Evolutionary conservation across 1,140 invertebrate species (phyloP), one percentile per base, ranked within the genome.

Genomic region (Sesamia nonagrioides): DNA sequence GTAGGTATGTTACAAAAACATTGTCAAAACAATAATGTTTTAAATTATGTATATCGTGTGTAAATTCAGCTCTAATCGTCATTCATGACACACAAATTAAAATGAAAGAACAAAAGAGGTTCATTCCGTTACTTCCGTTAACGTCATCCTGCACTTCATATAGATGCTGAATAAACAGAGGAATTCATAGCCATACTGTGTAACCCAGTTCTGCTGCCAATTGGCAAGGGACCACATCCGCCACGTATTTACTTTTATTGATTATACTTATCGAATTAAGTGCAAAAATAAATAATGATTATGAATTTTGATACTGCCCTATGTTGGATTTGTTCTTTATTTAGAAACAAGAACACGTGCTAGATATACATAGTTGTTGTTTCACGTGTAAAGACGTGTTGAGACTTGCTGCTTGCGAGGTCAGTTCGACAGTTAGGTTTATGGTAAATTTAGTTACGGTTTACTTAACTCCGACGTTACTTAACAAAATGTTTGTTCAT

Each of bases 71-170:
- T 33, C 63, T 58, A 45, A 75, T 77, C 58, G 33, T 42, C 73
- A 79, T 82, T 79, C 78, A 79, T 82, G 81, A 82, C 81, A 78
- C 78, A 80, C 45, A 82, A 89, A 89, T 87, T 86, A 83, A 76
- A 78, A 80, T 63, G 17, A 69, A 68, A 73, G 84, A 89, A 92
- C 89, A 91, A 91, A 88, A 82, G 80, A 79, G 83, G 77, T 79
- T 63, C 80, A 80, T 85, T 86, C 91, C 91, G 89, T 89, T 90
- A 90, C 80, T 82, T 89, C 85, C 84, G 88, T 66, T 83, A 52
- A 82, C 82, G 82, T 84, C 81, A 84, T 61, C 27, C 50, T 56
- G 60, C 60, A 73, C 37, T 76, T 66, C 75, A 77, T 45, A 73
- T 82, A 80, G 85, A 84, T 83, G 79, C 79, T 76, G 83, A 73